phyloP scores from a whole-genome alignment of 2,888 invertebrate genomes.

The Salticus scenicus region DNA sequence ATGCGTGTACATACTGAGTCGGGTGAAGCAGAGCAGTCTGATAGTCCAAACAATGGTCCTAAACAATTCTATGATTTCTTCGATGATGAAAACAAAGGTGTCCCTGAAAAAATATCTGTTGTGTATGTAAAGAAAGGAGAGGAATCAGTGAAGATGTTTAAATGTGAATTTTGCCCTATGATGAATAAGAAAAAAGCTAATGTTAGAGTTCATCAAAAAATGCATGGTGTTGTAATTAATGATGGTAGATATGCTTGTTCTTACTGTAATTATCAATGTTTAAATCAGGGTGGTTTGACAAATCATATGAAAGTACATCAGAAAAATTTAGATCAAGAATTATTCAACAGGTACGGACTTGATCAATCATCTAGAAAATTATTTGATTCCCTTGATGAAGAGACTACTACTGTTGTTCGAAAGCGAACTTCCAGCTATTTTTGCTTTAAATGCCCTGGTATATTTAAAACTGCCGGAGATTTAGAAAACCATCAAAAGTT shows the following conservation, averaged over 20 bases:
- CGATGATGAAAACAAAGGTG: slow-evolving; percentile 28
- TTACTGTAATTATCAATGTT: slow-evolving; percentile 87
- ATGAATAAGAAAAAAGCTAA: slow-evolving; percentile 87
- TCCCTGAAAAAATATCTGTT: slow-evolving; percentile 78
- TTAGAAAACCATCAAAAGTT: slow-evolving; percentile 82
- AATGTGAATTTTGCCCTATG: slow-evolving; percentile 89
- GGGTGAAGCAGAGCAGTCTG: slow-evolving; percentile 17
- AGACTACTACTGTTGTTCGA: slow-evolving; percentile 51
- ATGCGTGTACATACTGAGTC: slow-evolving; percentile 81
- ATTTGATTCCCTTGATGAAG: slow-evolving; percentile 58
- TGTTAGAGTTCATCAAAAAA: slow-evolving; percentile 88
- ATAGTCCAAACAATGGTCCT: slow-evolving; percentile 29
- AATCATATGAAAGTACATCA: slow-evolving; percentile 82
- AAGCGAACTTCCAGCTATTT: slow-evolving; percentile 51
- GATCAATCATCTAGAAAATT: neutral
- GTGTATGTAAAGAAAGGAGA: slow-evolving; percentile 86
- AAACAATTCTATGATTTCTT: neutral
- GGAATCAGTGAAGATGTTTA: slow-evolving; percentile 86
- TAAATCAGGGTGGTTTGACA: slow-evolving; percentile 83
- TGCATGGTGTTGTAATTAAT: slow-evolving; percentile 79
- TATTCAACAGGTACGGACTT: slow-evolving; percentile 67
- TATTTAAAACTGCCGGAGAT: slow-evolving; percentile 86
- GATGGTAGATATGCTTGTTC: slow-evolving; percentile 78
- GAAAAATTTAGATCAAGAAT: slow-evolving; percentile 55
- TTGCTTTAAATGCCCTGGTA: slow-evolving; percentile 88